Evolutionary conservation across 2,888 invertebrate genomes (phyloP), one percentile per base, ranked within the genome.

Genomic region (Trimorus sp.): DNA sequence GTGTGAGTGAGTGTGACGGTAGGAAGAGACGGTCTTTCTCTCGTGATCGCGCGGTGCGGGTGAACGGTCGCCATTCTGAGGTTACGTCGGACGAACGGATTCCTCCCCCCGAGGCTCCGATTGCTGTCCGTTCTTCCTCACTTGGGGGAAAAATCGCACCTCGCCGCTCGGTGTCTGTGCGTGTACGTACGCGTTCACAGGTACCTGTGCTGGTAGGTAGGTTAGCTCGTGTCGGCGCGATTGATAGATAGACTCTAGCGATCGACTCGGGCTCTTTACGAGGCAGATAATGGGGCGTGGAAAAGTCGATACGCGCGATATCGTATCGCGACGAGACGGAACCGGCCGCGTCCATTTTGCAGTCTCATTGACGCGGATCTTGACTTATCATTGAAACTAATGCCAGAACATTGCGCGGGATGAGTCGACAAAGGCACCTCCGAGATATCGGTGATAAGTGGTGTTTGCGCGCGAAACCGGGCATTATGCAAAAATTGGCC

Each of bases 321-420:
- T 66, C 60, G 70, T 80, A 79, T 68, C 75, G 65, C 74, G 58
- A 71, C 59, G 71, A 59, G 68, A 59, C 62, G 74, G 65, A 75
- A 69, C 58, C 62, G 48, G 51, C 63, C 68, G 63, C 73, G 53
- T 38, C 60, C 66, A 71, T 75, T 80, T 80, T 76, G 80, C 80
- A 70, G 66, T 70, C 70, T 80, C 80, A 80, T 80, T 80, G 58
- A 75, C 79, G 74, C 74, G 74, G 75, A 75, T 79, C 74, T 79
- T 75, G 53, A 79, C 74, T 79, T 75, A 79, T 79, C 79, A 79
- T 79, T 75, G 74, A 79, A 75, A 79, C 62, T 79, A 79, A 79
- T 79, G 74, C 69, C 69, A 70, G 79, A 75, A 58, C 69, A 75
- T 51, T 75, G 74, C 62, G 45, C 70, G 75, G 51, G 80, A 80